Base-by-base conservation (phyloP, 2,888 invertebrate genomes). In the Hirudinaria manillensis region DNA sequence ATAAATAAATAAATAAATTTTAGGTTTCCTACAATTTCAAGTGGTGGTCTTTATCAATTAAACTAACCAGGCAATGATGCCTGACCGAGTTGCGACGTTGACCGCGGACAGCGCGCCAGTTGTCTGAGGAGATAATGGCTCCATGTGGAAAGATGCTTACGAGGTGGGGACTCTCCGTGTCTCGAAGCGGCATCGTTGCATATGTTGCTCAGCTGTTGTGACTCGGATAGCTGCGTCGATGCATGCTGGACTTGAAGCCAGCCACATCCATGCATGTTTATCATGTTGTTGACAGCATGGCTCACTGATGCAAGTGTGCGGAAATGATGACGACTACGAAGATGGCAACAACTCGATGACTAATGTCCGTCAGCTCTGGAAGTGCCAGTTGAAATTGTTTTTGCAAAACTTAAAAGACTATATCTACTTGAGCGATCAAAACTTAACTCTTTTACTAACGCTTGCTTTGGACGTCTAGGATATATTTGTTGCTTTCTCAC, bases 321-420 rank as follows among this genome's bases (percentile, higher is more conserved):
- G 61, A 29, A 61, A 29, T 16, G 61, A 61, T 61, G 61, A 61
- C 61, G 61, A 29, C 61, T 6, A 61, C 61, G 61, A 61, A 61
- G 61, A 61, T 61, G 61, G 61, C 61, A 61, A 61, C 61, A 61
- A 61, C 61, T 61, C 61, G 61, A 61, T 61, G 61, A 61, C 61
- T 61, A 61, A 61, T 61, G 61, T 61, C 29, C 29, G 61, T 61
- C 29, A 61, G 61, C 29, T 61, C 61, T 27, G 29, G 29, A 61
- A 27, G 61, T 7, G 61, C 61, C 61, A 61, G 29, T 61, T 10
- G 61, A 10, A 7, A 61, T 61, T 27, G 4, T 61, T 3, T 61
- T 61, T 24, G 24, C 61, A 21, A 27, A n/a, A n/a, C 21, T 61
- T 24, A 29, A 61, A 61, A 61, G 29, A 45, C 45, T 45, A 45